phyloP scores from a whole-genome alignment of 1,140 invertebrate species.

The Hypothenemus hampei region DNA sequence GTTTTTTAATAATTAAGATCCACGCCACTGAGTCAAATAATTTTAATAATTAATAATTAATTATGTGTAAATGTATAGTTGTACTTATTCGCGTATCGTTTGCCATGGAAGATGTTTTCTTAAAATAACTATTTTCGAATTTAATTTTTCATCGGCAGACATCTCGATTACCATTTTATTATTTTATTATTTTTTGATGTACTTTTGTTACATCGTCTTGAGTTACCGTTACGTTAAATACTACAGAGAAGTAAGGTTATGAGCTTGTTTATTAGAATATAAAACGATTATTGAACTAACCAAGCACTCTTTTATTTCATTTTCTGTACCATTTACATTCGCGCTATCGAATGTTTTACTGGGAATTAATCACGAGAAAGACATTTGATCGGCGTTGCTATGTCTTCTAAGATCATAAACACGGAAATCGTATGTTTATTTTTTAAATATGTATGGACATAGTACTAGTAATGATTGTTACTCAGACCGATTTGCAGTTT shows the following conservation, averaged over 20 bases:
- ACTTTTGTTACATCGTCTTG: conserved; percentile 38
- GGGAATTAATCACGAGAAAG: no score
- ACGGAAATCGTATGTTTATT: no score
- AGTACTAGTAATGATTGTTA: no score
- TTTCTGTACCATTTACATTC: no score
- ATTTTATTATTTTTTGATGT: conserved; percentile 36
- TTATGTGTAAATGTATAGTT: not conserved
- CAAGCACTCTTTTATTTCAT: not conserved
- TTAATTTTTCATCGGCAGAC: not conserved
- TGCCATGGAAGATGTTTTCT: conserved; percentile 2
- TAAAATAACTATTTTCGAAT: conserved; percentile 12
- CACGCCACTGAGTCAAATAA: no score
- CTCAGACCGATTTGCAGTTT: no score
- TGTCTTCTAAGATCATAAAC: no score
- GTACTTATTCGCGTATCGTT: conserved; percentile 8
- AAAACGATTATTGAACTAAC: conserved; percentile 35
- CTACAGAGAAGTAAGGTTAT: conserved; percentile 40
- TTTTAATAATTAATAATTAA: not conserved
- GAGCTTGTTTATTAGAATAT: conserved; percentile 43
- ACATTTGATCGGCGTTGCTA: no score
- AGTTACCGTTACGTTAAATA: conserved; percentile 39
- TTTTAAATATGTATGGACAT: no score
- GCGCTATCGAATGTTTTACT: no score
- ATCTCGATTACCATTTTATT: not conserved
- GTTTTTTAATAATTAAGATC: not conserved